Base-by-base conservation (phyloP, 2,888 invertebrate species). In the Andrena minutula region DNA sequence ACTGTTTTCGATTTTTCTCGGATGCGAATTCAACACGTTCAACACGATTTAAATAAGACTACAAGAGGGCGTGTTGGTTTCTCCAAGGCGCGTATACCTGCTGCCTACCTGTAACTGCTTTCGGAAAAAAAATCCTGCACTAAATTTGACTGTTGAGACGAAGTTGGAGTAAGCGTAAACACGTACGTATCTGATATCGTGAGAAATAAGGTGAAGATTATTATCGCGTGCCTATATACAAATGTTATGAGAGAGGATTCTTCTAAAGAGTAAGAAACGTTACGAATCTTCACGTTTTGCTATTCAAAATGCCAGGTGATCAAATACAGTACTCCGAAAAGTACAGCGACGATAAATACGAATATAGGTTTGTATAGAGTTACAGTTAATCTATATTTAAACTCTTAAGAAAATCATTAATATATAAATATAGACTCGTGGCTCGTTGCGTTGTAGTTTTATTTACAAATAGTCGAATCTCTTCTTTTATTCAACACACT, bases 251-350 rank as follows among this genome's bases (percentile, higher is more conserved):
- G 58, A 70, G 70, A 7, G 20, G 64, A 23, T 68, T 49, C 30
- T 12, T 12, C 32, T 20, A 32, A 35, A 30, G 20, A 64, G n/a
- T 23, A 49, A 64, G 64, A 16, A 49, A 20, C 8, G 6, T 12
- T 26, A 4, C 60, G 49, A 23, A 20, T 63, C 6, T 23, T 51
- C 41, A 23, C n/a, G 63, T 30, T 56, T 51, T 6, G n/a, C 28
- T 64, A 58, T 51, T 78, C 6, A 78, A 82, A 79, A 96, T 97
- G 97, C 96, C 97, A 2, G 95, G 95, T 53, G 97, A 97, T 92
- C 96, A 97, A 93, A 98, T 99, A 91, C 98, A 98, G 91, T 99
- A 99, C 94, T 98, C 98, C 0, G 98, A 98, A 92, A 97, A 98
- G 93, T 99, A 99, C 91, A 96, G 95, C 84, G 98, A 99, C 94